Evolutionary conservation across 2,113 vertebrate genomes (phyloP).

Genomic region (Nycticebus coucang): DNA sequence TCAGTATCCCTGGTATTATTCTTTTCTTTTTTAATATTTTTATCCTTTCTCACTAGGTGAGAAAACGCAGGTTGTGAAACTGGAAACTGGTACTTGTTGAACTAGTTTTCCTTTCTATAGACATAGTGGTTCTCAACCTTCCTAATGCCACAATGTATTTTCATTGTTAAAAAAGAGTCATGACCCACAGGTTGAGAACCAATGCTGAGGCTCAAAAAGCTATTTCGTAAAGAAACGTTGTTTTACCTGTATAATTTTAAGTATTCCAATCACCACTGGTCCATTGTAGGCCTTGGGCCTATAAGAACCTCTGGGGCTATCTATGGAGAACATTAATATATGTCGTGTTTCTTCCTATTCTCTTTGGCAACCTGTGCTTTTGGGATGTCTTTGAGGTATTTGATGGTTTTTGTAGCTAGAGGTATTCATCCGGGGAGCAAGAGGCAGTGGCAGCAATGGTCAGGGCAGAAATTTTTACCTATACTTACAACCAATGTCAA

Average conservation of each 20-base stretch:
- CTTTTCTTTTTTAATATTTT: neutral
- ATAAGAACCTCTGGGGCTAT: neutral
- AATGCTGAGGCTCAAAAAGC: neutral
- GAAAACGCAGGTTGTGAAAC: constrained; percentile 40
- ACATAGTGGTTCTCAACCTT: no score
- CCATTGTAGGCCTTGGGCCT: constrained; percentile 64
- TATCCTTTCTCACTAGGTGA: constrained; percentile 38
- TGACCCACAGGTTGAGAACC: no score
- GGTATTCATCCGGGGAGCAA: constrained; percentile 65
- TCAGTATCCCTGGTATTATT: neutral
- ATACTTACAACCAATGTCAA: neutral
- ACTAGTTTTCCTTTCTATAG: constrained; percentile 33
- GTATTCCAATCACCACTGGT: neutral
- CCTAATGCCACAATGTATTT: no score
- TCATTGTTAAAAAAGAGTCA: no score
- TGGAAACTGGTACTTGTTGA: constrained; percentile 26
- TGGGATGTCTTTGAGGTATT: constrained; percentile 70
- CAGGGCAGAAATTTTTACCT: neutral
- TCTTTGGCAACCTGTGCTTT: constrained; percentile 53
- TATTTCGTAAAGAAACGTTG: constrained; percentile 3
- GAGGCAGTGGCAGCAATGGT: neutral
- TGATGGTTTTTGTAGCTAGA: constrained; percentile 57
- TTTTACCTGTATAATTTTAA: constrained; percentile 27
- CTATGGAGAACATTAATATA: neutral
- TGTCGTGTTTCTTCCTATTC: neutral